A percentile compares a stretch with the other conserved stretches of the same genome.
phyloP scores from a whole-genome alignment of 2,113 vertebrate genomes.

The Geothlypis trichas region DNA sequence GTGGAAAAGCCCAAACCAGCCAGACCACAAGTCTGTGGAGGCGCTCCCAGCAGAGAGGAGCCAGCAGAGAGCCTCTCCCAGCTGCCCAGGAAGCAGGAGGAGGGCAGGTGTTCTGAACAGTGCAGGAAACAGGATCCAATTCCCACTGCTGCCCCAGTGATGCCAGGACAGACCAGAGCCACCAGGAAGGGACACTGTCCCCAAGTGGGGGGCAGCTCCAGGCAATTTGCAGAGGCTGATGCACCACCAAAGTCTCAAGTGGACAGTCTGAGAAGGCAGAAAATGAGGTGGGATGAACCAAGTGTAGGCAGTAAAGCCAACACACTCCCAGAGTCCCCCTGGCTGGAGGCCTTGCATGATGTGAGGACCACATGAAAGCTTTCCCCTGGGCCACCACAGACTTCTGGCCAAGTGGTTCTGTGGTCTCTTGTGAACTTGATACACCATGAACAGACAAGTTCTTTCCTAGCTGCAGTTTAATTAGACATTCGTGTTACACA shows the following conservation, averaged over 20 bases:
- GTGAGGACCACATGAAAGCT: neutral
- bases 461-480: neutral
- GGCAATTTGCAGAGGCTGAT: neutral
- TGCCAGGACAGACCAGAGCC: neutral
- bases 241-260: rapidly evolving
- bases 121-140: neutral
- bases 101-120: neutral
- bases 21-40: neutral
- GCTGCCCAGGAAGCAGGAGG: neutral
- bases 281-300: neutral
- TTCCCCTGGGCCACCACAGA: neutral
- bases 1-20: neutral
- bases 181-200: too few species aligned
- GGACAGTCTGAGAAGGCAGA: neutral
- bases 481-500: neutral
- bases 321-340: too few species aligned
- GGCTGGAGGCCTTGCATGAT: neutral
- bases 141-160: neutral
- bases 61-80: rapidly evolving
- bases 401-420: neutral
- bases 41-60: neutral
- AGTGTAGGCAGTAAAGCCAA: neutral
- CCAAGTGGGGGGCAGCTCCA: neutral
- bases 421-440: neutral
- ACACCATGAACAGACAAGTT: neutral